These are phyloP conservation scores for Poeciliopsis retropinna DNA, from an alignment of 2,113 vertebrate genomes.

Conservation along the genomic window DNA sequence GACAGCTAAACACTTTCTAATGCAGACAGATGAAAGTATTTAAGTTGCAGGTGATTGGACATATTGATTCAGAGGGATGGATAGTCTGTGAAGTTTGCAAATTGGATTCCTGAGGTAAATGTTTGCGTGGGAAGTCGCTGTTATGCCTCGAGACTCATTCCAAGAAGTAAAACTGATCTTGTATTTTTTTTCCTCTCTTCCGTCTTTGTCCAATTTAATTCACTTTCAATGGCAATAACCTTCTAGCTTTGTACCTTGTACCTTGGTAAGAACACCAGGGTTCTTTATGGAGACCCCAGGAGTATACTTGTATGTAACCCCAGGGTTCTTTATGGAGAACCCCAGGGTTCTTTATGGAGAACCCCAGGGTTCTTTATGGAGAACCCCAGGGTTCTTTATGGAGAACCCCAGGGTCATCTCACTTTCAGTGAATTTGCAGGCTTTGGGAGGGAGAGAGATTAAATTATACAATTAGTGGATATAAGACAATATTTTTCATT, in stretches of 20 bases:
- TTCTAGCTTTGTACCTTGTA: not conserved
- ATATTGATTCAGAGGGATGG: slow-evolving; percentile 36
- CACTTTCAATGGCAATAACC: not conserved
- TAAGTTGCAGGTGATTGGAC: slow-evolving; percentile 17
- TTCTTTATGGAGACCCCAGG: no score
- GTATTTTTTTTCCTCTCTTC: not conserved
- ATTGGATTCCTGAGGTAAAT: slow-evolving; percentile 40
- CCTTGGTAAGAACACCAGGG: no score
- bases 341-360: no score
- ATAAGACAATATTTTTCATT: not conserved
- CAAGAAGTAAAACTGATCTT: not conserved
- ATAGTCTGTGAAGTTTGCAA: slow-evolving; percentile 35
- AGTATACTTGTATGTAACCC: no score
- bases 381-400: not conserved
- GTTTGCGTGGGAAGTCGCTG: slow-evolving; percentile 26
- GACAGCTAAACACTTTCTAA: not conserved
- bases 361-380: not conserved
- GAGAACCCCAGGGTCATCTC: not conserved
- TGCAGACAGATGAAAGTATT: slow-evolving; percentile 32
- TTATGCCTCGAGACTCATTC: slow-evolving; percentile 14
- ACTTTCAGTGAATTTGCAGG: not conserved
- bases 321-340: no score
- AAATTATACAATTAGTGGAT: not conserved
- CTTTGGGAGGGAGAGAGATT: not conserved
- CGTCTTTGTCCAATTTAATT: not conserved